phyloP scores from a whole-genome alignment of 1,140 invertebrate species.

The Ceratina japonica region DNA sequence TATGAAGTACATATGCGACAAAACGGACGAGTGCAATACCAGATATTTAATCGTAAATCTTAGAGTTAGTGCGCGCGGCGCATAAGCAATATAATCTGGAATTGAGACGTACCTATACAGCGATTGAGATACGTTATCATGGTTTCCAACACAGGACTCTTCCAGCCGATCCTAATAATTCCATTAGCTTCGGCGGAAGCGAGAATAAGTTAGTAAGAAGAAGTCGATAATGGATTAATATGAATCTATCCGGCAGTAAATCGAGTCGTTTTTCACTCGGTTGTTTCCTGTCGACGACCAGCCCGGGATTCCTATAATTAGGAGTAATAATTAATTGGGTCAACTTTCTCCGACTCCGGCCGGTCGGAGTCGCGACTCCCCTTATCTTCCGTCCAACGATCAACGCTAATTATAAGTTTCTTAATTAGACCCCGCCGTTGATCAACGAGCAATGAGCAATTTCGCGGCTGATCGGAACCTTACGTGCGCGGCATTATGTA shows the following conservation, averaged over 20 bases:
- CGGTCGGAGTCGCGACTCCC: not conserved
- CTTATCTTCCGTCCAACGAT: not conserved
- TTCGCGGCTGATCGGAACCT: not conserved
- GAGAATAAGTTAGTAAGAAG: too few relatives aligned
- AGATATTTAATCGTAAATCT: too few relatives aligned
- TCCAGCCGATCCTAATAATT: too few relatives aligned
- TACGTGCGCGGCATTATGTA: not conserved
- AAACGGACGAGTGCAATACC: too few relatives aligned
- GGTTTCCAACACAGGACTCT: too few relatives aligned
- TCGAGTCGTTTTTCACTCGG: conserved; percentile 17
- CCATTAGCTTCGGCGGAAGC: too few relatives aligned
- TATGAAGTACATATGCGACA: too few relatives aligned
- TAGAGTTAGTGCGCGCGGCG: too few relatives aligned
- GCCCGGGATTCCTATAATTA: conserved; percentile 40
- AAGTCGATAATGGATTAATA: conserved; percentile 44
- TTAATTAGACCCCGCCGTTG: conserved; percentile 32
- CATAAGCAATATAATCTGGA: too few relatives aligned
- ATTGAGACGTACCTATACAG: too few relatives aligned
- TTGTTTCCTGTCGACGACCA: not conserved
- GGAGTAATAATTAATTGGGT: conserved; percentile 46
- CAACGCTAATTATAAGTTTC: conserved; percentile 32
- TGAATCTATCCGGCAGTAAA: not conserved
- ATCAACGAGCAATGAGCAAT: not conserved
- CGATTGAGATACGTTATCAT: too few relatives aligned
- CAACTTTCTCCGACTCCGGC: conserved; percentile 19